These are phyloP conservation scores for Polyommatus icarus DNA, from an alignment of 2,888 invertebrate genomes.

Conservation along the genomic window DNA sequence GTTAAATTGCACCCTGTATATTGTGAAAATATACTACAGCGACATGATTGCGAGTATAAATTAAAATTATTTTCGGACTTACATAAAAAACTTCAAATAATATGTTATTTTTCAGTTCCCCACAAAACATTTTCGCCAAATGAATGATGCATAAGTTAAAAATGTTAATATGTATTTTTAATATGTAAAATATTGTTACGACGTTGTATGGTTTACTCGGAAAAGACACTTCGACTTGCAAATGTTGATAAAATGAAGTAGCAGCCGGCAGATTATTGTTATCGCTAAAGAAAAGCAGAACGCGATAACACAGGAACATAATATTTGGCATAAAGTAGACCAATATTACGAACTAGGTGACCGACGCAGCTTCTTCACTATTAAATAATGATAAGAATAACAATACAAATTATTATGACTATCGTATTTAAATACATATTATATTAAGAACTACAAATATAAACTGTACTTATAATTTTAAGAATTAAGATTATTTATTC, in stretches of 20 bases:
- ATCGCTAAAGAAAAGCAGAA: constrained; percentile 19
- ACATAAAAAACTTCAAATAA: not conserved
- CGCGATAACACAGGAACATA: not conserved
- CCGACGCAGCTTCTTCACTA: not conserved
- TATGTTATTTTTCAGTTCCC: not conserved
- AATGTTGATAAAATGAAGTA: constrained; percentile 10
- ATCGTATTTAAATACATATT: no score
- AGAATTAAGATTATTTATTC: no score
- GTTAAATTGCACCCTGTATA: no score
- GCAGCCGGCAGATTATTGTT: constrained; percentile 9
- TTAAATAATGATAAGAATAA: not conserved
- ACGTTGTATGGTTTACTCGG: constrained; percentile 5
- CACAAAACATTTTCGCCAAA: not conserved
- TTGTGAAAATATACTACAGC: no score
- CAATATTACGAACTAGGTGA: not conserved
- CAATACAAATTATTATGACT: no score
- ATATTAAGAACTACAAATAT: no score
- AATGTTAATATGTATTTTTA: not conserved
- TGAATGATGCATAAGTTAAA: not conserved
- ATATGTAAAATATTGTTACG: not conserved
- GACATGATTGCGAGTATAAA: not conserved
- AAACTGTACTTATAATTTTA: no score
- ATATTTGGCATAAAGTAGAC: not conserved
- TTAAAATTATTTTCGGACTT: not conserved
- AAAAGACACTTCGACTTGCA: constrained; percentile 20